Conservation (phyloP, 2,797 vertebrate genomes). For the Mastacembelus armatus region DNA sequence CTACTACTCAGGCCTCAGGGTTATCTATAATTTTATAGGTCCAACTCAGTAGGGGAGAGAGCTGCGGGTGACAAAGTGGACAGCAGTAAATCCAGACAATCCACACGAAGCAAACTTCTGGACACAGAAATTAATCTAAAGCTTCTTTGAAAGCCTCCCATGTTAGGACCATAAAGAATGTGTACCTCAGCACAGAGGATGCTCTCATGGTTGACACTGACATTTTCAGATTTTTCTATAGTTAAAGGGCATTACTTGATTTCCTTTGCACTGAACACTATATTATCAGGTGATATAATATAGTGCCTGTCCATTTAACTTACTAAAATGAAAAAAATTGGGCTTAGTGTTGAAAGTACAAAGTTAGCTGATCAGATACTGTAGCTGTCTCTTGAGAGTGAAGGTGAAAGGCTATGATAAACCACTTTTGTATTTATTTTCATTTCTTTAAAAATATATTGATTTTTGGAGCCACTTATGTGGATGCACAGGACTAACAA, state of each 20-base stretch:
- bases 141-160: not conserved
- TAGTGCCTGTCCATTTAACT: not conserved
- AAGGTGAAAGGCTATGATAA: not conserved
- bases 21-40: constrained; percentile 29
- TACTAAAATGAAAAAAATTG: not conserved
- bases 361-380: too few species aligned
- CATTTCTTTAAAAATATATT: not conserved
- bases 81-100: constrained; percentile 1
- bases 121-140: constrained; percentile 8
- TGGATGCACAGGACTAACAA: not conserved
- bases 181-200: not conserved
- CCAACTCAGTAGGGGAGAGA: not conserved
- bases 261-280: too few species aligned
- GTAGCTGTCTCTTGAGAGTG: not conserved
- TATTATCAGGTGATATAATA: too few species aligned
- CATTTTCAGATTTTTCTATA: too few species aligned
- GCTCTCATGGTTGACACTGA: not conserved
- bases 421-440: not conserved
- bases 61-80: not conserved
- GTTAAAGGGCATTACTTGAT: too few species aligned
- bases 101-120: not conserved
- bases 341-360: too few species aligned
- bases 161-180: not conserved
- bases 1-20: constrained; percentile 5
- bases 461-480: not conserved